These are phyloP conservation scores for Ischnus inquisitorius DNA, from an alignment of 2,888 invertebrate species.

Conservation along the genomic window DNA sequence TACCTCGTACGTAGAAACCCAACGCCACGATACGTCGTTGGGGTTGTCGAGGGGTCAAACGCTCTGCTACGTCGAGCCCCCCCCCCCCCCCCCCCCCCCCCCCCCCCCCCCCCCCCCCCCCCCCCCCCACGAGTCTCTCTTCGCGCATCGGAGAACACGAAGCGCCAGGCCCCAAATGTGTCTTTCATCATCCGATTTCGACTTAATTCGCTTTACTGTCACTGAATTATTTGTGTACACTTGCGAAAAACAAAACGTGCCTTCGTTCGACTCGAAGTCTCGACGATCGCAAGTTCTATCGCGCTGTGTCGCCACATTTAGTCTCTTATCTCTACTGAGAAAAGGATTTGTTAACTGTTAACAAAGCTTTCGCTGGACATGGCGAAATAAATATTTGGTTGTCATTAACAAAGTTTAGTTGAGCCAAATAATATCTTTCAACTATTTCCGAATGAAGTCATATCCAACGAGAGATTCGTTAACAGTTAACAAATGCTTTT, in stretches of 20 bases:
- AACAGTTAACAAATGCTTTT: no score
- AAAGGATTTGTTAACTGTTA: no score
- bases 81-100: no score
- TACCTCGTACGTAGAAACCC: conserved; percentile 41
- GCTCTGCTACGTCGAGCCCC: conserved; percentile 79
- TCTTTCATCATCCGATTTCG: conserved; percentile 84
- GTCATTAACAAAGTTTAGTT: no score
- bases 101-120: no score
- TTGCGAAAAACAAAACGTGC: conserved; percentile 49
- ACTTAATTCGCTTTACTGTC: conserved; percentile 83
- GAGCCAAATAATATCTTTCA: no score
- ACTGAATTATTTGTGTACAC: conserved; percentile 84
- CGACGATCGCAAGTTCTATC: conserved; percentile 3
- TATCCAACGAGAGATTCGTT: no score
- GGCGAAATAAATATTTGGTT: no score
- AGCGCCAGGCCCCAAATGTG: conserved; percentile 79
- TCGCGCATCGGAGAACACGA: conserved; percentile 31
- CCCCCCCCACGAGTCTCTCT: conserved; percentile 48
- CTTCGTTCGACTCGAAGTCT: conserved; percentile 30
- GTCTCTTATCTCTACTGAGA: neutral
- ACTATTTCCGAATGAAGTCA: no score
- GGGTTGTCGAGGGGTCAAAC: conserved; percentile 82
- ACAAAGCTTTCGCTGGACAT: no score
- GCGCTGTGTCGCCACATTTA: neutral
- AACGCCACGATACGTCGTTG: neutral